phyloP scores from a whole-genome alignment of 2,113 vertebrate genomes.

The Corythornis cristatus region DNA sequence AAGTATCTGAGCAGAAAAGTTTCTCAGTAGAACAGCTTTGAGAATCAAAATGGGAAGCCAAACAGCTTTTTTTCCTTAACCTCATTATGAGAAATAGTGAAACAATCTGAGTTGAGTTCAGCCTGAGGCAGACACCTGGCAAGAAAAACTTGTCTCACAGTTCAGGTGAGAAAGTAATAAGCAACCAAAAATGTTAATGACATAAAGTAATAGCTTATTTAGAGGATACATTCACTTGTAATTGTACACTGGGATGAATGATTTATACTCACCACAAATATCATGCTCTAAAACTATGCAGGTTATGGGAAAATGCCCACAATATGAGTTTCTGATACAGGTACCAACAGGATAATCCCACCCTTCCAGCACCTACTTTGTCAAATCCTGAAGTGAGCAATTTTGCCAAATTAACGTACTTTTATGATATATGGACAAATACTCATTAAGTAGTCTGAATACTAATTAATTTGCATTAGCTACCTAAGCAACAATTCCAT shows the following conservation, averaged over 20 bases:
- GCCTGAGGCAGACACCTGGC: background rate
- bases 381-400: background rate
- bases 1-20: background rate
- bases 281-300: background rate
- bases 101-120: background rate
- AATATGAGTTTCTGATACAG: background rate
- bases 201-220: background rate
- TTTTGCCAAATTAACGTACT: background rate
- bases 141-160: background rate
- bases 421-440: background rate
- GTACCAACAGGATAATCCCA: background rate
- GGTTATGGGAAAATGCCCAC: background rate
- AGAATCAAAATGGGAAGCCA: background rate
- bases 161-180: background rate
- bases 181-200: background rate
- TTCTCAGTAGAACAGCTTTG: background rate
- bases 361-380: background rate
- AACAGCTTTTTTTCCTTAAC: background rate
- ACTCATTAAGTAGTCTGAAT: background rate
- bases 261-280: background rate
- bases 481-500: slow-evolving; percentile 25
- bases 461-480: slow-evolving; percentile 25
- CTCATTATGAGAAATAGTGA: background rate
- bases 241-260: background rate
- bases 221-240: background rate